Base-by-base conservation (phyloP, 1,140 invertebrate species). In the Conus betulinus region DNA sequence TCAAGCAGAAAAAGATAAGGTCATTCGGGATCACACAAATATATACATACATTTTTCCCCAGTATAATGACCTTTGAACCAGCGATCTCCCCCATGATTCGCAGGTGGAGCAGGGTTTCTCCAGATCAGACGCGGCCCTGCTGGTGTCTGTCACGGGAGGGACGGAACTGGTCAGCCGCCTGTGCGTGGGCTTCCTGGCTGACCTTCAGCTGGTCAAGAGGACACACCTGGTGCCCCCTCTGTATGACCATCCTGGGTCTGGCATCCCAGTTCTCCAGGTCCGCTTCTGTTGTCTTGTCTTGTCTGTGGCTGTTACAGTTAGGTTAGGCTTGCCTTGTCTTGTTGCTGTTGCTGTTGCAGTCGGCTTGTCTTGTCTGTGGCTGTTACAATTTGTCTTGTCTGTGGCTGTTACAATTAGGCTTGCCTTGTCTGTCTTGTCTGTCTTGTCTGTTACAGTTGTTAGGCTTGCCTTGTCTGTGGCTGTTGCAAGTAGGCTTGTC, bases 111-210 rank as follows among this genome's bases (percentile, higher is more conserved):
- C 60, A 39, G 5, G 87, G 89, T 11, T 79, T 91, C 7, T 82
- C 83, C 52, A 85, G 89, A 60, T 25, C 83, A 5, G 63, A 91
- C 4, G 89, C 90, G 17, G 89, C 90, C 7, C 78, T 89, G 25
- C 20, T 92, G 60, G 74, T 91, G 55, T 85, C 90, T 0, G 79
- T 92, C 10, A 67, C 88, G 63, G 90, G 90, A 6, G 84, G 74
- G 4, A 81, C 78, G 57, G 91, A 92, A 71, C 78, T 90, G n/a
- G 55, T 88, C 15, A 89, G 88, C 3, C 74, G 88, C 20, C 81
- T 91, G 57, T 8, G n/a, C 63, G 60, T 71, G 10, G 90, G 90
- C 15, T 89, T 83, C 53, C 71, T 91, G 3, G 87, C 88, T 11
- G 91, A 91, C 60, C 76, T 88, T 20, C 84, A 87, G 17, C 74